Evolutionary conservation across 2,113 vertebrate species (phyloP).

Genomic region (Pomatostomus ruficeps): DNA sequence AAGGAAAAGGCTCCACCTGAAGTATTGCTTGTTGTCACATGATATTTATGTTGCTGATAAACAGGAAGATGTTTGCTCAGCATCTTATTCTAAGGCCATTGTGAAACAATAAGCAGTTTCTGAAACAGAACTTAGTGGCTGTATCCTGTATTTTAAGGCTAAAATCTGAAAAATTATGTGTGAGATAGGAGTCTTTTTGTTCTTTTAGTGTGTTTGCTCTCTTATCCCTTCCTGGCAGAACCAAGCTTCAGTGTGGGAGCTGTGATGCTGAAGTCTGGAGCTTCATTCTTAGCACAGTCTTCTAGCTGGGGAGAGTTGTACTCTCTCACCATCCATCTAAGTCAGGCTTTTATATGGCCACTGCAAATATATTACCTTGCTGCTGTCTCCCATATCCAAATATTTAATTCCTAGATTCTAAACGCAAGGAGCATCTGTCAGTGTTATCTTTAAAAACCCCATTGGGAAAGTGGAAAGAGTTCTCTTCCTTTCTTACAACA

Average conservation of each 20-base stretch:
- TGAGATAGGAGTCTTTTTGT: neutral
- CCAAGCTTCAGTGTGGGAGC: neutral
- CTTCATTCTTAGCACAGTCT: neutral
- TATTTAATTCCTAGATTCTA: neutral
- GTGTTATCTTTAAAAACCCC: neutral
- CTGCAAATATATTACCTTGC: neutral
- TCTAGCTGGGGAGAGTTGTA: neutral
- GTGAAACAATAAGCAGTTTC: neutral
- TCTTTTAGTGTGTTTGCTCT: neutral
- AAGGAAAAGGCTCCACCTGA: neutral
- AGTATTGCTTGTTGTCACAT: neutral
- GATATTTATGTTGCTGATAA: neutral
- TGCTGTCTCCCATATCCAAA: neutral
- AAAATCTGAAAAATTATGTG: slow-evolving; percentile 2
- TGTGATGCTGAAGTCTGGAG: neutral
- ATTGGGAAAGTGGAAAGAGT: neutral
- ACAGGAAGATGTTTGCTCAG: neutral
- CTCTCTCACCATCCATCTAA: neutral
- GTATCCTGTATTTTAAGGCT: neutral
- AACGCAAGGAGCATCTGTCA: neutral
- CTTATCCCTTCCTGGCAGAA: neutral
- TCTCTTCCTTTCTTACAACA: neutral
- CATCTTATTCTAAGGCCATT: neutral
- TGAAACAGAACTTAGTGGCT: neutral
- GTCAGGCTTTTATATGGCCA: neutral